phyloP scores from a whole-genome alignment of 2,113 vertebrate genomes.

The Vanacampus margaritifer region DNA sequence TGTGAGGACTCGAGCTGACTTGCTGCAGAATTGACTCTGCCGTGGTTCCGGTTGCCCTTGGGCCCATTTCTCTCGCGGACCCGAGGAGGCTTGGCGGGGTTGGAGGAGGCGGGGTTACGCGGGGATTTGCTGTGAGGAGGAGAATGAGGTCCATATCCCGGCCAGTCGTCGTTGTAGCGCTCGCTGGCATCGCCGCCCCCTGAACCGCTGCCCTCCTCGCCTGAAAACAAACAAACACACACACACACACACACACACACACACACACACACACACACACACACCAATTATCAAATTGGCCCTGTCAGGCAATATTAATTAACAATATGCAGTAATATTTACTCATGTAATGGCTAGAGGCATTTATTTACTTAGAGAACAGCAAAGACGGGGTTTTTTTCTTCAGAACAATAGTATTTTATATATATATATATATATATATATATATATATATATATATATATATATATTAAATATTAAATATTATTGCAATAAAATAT shows the following conservation, averaged over 20 bases:
- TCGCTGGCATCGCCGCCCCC: constrained; percentile 74
- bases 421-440: too few relatives aligned
- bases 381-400: too few relatives aligned
- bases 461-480: neutral
- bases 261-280: too few relatives aligned
- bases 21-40: constrained; percentile 51
- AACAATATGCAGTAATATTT: neutral
- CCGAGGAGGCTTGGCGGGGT: constrained; percentile 61
- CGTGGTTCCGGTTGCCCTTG: constrained; percentile 67
- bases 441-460: neutral
- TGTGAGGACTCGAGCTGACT: constrained; percentile 25
- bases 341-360: neutral
- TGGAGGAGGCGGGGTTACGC: constrained; percentile 41
- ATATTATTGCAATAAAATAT: neutral
- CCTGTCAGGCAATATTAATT: neutral
- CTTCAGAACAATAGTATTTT: neutral
- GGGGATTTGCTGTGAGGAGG: constrained; percentile 59
- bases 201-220: constrained; percentile 81
- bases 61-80: constrained; percentile 57
- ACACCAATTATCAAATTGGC: neutral
- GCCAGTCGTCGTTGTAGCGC: constrained; percentile 80
- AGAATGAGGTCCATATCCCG: constrained; percentile 63
- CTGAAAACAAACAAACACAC: constrained; percentile 55
- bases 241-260: neutral
- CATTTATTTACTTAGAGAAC: neutral